Conservation (phyloP, 2,113 vertebrate species). For the Pterocles orientalis region DNA sequence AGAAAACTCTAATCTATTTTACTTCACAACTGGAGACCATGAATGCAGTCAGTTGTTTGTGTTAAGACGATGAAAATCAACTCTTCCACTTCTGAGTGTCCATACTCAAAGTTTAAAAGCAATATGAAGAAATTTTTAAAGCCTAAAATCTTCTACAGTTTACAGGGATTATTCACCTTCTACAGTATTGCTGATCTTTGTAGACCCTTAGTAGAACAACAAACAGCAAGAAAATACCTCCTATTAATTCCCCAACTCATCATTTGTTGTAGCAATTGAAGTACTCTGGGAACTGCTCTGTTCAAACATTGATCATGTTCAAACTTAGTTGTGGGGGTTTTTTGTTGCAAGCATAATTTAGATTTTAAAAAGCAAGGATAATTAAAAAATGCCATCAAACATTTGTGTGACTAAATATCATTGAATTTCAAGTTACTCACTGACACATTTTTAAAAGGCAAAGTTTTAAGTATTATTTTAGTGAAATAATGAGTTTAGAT, state of each 20-base stretch:
- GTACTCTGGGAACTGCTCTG: neutral
- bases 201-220: neutral
- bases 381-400: neutral
- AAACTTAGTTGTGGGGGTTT: neutral
- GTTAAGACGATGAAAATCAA: neutral
- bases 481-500: neutral
- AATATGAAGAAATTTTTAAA: neutral
- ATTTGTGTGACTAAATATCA: neutral
- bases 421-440: neutral
- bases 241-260: neutral
- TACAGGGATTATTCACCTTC: neutral
- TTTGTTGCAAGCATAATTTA: neutral
- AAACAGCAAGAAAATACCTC: neutral
- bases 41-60: neutral
- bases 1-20: neutral
- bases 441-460: neutral
- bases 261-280: neutral
- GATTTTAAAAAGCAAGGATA: neutral
- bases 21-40: neutral
- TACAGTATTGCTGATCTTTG: neutral
- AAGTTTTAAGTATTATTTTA: neutral
- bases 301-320: neutral
- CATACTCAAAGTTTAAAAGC: neutral
- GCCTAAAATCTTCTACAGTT: neutral
- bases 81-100: neutral